Percentiles rank a stretch among this genome's conserved stretches.
These are phyloP conservation scores for Papilio elwesi DNA, from an alignment of 2,888 invertebrate genomes.

Conservation along the genomic window DNA sequence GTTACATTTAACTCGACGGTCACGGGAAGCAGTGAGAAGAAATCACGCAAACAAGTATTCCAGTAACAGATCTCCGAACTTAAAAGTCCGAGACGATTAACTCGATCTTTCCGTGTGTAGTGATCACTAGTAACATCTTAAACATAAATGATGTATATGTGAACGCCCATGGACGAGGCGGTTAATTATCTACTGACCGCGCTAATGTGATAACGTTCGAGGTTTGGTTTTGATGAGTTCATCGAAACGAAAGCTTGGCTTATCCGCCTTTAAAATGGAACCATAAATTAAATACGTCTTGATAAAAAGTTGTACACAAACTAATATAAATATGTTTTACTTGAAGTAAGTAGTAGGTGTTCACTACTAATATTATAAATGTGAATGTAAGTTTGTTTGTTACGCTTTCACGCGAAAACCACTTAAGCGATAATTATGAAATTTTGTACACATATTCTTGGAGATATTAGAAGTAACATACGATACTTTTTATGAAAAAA, in stretches of 20 bases:
- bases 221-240: slow-evolving; percentile 78
- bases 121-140: slow-evolving; percentile 77
- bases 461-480: too few species aligned
- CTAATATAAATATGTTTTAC: neutral
- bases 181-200: slow-evolving; percentile 74
- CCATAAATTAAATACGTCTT: slow-evolving; percentile 58
- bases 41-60: slow-evolving; percentile 71
- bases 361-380: too few species aligned
- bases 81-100: slow-evolving; percentile 68
- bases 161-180: slow-evolving; percentile 74
- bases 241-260: slow-evolving; percentile 59
- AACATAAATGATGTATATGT: slow-evolving; percentile 78
- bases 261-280: slow-evolving; percentile 49
- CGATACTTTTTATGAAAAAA: neutral
- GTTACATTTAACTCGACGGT: neutral
- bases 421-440: too few species aligned
- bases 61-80: slow-evolving; percentile 70
- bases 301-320: slow-evolving; percentile 26
- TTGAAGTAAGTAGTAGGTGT: too few species aligned
- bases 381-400: too few species aligned
- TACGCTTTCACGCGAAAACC: too few species aligned
- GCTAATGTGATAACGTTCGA: slow-evolving; percentile 77
- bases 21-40: slow-evolving; percentile 49
- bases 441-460: too few species aligned
- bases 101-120: slow-evolving; percentile 56